Evolutionary conservation across 2,888 invertebrate species (phyloP).

Genomic region (Norana najaformis): DNA sequence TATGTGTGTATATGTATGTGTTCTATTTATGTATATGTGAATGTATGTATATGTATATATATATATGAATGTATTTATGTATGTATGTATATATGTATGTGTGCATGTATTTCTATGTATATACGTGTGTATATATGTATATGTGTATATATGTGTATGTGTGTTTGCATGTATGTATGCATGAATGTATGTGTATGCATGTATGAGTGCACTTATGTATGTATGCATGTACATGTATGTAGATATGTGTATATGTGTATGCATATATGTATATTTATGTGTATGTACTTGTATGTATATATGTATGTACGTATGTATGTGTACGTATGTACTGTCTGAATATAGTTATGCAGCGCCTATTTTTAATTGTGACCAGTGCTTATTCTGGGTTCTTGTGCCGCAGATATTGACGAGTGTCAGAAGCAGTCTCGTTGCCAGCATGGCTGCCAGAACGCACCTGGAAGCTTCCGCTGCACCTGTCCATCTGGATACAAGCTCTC

Average conservation of each 20-base stretch:
- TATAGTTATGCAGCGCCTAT: not conserved
- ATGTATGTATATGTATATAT: no score
- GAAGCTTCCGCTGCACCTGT: conserved; percentile 57
- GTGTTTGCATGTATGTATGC: no score
- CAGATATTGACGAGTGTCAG: conserved; percentile 59
- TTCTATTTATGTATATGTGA: no score
- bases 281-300: not conserved
- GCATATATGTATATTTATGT: not conserved
- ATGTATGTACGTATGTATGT: not conserved
- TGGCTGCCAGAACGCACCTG: conserved; percentile 57
- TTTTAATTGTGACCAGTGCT: not conserved
- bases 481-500: conserved; percentile 58
- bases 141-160: no score
- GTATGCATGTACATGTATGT: no score
- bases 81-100: no score
- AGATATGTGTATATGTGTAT: not conserved
- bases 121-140: no score
- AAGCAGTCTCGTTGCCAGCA: conserved; percentile 56
- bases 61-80: no score
- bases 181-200: not conserved
- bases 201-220: not conserved
- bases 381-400: not conserved
- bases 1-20: no score
- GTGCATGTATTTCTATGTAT: no score
- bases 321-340: not conserved